phyloP scores from a whole-genome alignment of 2,113 vertebrate genomes.

The Setophaga coronata region DNA sequence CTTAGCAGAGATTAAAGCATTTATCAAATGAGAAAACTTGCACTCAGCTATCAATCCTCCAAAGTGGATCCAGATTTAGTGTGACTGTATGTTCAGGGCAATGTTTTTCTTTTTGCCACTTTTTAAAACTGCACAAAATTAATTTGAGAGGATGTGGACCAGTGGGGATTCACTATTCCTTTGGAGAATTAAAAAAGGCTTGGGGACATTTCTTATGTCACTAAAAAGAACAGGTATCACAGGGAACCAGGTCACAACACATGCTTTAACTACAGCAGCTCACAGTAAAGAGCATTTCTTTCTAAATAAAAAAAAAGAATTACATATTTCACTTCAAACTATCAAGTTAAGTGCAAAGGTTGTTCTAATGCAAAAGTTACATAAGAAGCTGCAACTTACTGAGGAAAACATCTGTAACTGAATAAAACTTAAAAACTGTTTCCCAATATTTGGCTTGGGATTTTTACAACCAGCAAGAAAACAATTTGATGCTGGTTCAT shows the following conservation, averaged over 20 bases:
- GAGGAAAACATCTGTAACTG: neutral
- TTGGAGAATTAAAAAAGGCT: neutral
- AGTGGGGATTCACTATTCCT: neutral
- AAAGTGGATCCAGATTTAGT: neutral
- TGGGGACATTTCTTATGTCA: neutral
- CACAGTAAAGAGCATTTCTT: neutral
- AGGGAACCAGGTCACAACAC: neutral
- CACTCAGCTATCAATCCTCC: neutral
- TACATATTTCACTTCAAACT: neutral
- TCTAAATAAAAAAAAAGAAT: neutral
- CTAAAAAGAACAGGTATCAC: neutral
- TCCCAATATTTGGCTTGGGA: neutral
- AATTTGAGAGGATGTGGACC: neutral
- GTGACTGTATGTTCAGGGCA: neutral
- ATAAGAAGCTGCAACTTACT: neutral
- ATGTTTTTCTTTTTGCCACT: neutral
- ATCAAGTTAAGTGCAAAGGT: neutral
- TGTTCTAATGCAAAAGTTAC: neutral
- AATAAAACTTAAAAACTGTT: neutral
- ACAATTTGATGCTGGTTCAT: neutral
- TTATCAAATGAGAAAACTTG: neutral
- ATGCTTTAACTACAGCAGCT: neutral
- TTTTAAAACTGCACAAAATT: neutral
- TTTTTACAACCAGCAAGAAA: neutral
- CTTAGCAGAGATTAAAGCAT: neutral